Evolutionary conservation across 1,140 invertebrate genomes (phyloP), one percentile per base, ranked within the genome.

Genomic region (Brachystomella parvula): DNA sequence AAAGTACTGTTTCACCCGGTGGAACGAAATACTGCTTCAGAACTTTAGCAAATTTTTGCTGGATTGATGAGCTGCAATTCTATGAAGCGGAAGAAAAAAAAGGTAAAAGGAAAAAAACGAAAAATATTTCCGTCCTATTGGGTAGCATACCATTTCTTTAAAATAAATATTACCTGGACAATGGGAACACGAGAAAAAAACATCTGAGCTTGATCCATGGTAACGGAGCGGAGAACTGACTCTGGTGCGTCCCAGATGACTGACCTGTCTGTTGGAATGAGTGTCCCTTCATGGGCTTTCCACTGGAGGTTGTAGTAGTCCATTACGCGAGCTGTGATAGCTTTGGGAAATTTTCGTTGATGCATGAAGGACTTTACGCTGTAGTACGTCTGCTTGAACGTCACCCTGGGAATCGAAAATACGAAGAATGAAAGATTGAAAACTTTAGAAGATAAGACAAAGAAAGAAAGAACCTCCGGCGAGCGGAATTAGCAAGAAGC

Each of bases 1-100:
- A 68, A 17, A 70, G 26, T 19, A 73, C 33, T 2, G 65, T 63
- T 47, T 73, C 71, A 30, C 62, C 66, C 19, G 71, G 68, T 1
- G 66, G 71, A 35, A 73, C 64, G 59, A 61, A 68, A 47, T 70
- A 73, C 21, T 70, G 66, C 35, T 68, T 68, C n/a, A 73, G 58
- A 19, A 56, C 56, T 26, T 12, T 44, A 26, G 59, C 59, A 29
- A 68, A 28, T 6, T 66, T 29, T 32, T n/a, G 47, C 56, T 63
- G 60, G 30, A 64, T 49, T 19, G 19, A 15, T 12, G 49, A 62
- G 1, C 29, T 3, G 2, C 19, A 12, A 61, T 64, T 32, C 57
- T 64, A 64, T 56, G 9, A 17, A 19, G 26, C 6, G 26, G 15
- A 56, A 56, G 6, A 26, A 9, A 56, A n/a, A 6, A 56, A 56